phyloP scores from a whole-genome alignment of 1,140 invertebrate genomes.

The Hyles vespertilio region DNA sequence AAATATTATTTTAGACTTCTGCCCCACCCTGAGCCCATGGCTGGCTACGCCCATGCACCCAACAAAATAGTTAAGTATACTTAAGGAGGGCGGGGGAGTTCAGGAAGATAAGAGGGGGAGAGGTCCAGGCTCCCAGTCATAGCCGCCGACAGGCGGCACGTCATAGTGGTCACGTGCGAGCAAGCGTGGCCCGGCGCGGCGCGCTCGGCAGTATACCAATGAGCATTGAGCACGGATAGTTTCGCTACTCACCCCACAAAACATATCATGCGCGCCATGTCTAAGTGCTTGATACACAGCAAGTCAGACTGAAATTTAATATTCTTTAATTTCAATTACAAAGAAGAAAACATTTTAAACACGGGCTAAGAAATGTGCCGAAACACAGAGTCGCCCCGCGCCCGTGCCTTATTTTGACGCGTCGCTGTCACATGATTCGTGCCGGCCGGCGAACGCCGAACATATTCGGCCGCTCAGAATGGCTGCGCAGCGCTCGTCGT shows the following conservation, averaged over 20 bases:
- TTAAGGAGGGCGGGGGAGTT: neutral
- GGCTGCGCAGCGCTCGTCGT: conserved; percentile 29
- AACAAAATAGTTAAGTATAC: no score
- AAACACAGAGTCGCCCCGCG: conserved; percentile 41
- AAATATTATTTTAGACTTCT: no score
- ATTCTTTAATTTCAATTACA: no score
- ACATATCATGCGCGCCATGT: no score
- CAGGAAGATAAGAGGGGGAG: neutral
- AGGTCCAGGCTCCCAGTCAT: neutral
- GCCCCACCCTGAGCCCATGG: no score
- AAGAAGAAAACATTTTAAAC: no score
- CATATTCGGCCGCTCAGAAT: conserved; percentile 27
- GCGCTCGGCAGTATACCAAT: neutral
- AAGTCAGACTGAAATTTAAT: no score
- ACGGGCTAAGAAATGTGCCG: conserved; percentile 23
- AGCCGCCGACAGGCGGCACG: conserved; percentile 5
- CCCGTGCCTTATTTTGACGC: conserved; percentile 58
- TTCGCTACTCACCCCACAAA: no score
- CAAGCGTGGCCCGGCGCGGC: conserved; percentile 31
- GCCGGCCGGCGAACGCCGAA: conserved; percentile 42
- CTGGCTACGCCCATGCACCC: no score
- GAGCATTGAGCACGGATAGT: no score
- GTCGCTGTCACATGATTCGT: conserved; percentile 53
- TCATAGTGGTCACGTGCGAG: conserved; percentile 34
- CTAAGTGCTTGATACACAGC: no score